Conservation (phyloP, 35 echinoderm and acorn worm genomes). For the Chiridota heheva region DNA sequence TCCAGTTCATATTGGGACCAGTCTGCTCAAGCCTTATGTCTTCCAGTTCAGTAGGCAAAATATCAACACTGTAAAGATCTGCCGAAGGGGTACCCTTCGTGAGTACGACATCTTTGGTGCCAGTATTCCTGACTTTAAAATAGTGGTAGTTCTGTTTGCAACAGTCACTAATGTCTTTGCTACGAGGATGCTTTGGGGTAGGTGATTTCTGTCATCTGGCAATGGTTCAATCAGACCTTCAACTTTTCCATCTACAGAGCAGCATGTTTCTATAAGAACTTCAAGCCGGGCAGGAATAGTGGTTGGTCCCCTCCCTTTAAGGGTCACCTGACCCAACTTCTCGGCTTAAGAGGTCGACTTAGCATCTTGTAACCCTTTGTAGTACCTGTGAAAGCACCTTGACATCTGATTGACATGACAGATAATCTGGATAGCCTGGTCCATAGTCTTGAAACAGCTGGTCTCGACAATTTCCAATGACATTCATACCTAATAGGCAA, state of each 20-base stretch:
- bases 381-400: not conserved
- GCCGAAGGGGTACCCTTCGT: not conserved
- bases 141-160: not conserved
- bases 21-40: not conserved
- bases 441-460: not conserved
- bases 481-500: constrained; percentile 32
- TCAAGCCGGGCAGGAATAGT: not conserved
- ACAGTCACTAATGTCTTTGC: not conserved
- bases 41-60: not conserved
- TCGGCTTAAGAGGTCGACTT: not conserved
- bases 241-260: not conserved
- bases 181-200: not conserved
- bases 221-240: not conserved
- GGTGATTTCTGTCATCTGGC: not conserved
- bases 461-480: not conserved
- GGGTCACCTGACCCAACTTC: not conserved
- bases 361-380: not conserved
- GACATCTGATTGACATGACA: not conserved
- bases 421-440: not conserved
- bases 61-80: not conserved
- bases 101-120: not conserved
- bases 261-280: not conserved
- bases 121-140: not conserved
- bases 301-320: not conserved
- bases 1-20: too few relatives aligned